phyloP scores from a whole-genome alignment of 2,888 invertebrate genomes.

The Nephrotoma appendiculata region DNA sequence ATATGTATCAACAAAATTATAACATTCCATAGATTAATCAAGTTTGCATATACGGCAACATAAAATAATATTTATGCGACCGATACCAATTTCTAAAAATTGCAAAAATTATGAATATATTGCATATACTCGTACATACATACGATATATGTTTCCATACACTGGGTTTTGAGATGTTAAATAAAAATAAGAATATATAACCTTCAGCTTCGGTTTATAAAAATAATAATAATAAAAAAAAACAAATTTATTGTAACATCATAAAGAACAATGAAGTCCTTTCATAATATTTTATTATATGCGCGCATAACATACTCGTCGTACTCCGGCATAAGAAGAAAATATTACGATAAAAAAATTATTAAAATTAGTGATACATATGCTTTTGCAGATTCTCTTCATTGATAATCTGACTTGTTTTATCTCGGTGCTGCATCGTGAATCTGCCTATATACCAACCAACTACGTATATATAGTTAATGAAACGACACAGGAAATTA shows the following conservation, averaged over 20 bases:
- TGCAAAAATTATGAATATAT: neutral
- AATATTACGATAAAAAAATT: neutral
- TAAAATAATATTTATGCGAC: neutral
- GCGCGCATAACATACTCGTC: neutral
- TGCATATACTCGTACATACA: neutral
- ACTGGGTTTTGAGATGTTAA: neutral
- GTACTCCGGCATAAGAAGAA: neutral
- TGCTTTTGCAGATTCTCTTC: neutral
- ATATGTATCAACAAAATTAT: neutral
- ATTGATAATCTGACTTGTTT: neutral
- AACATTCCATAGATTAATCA: neutral
- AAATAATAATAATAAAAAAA: neutral
- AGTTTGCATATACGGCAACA: neutral
- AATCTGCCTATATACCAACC: neutral
- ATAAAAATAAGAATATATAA: neutral
- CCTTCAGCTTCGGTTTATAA: neutral
- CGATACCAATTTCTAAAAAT: neutral
- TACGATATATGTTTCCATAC: neutral
- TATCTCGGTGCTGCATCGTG: neutral
- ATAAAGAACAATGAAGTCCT: neutral
- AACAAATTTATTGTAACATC: neutral
- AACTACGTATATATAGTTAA: neutral
- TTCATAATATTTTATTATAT: neutral
- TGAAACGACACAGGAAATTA: neutral
- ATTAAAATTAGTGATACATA: neutral